phyloP scores from a whole-genome alignment of 2,113 vertebrate species.

The Callorhinus ursinus region DNA sequence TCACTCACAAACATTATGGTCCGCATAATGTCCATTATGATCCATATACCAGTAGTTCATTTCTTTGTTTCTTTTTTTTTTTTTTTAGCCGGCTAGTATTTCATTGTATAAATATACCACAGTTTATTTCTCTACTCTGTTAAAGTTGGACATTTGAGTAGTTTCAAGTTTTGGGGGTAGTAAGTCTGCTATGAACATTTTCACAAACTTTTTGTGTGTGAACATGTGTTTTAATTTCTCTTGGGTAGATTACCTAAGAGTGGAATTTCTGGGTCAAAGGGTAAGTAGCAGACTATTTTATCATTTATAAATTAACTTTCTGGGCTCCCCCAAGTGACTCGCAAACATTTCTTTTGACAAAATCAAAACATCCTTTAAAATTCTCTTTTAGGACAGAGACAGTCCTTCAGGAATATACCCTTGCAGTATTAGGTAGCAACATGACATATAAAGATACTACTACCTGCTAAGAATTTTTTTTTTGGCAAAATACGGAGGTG shows the following conservation, averaged over 20 bases:
- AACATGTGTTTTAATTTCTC: not conserved
- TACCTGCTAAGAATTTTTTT: not conserved
- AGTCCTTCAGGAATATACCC: not conserved
- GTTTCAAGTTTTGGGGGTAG: not conserved
- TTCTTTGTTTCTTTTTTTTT: not conserved
- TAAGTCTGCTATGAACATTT: not conserved
- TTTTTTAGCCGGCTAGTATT: not conserved
- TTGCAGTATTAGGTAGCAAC: not conserved
- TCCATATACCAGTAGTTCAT: not conserved
- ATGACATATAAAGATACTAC: not conserved
- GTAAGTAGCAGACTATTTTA: not conserved
- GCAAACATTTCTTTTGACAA: conserved; percentile 17
- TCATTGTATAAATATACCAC: not conserved
- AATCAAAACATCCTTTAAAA: not conserved
- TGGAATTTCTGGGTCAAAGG: not conserved
- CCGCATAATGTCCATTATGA: not conserved
- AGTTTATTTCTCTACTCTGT: not conserved
- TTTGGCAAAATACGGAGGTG: not conserved
- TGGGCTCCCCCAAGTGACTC: not conserved
- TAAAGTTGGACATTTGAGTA: not conserved
- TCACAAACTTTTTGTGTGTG: not conserved
- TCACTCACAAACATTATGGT: not conserved
- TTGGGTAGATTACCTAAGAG: not conserved
- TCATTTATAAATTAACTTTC: conserved; percentile 5
- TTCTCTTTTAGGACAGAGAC: not conserved